Evolutionary conservation across 2,113 vertebrate species (phyloP), one percentile per base, ranked within the genome.

Genomic region (Hippocampus abdominalis): DNA sequence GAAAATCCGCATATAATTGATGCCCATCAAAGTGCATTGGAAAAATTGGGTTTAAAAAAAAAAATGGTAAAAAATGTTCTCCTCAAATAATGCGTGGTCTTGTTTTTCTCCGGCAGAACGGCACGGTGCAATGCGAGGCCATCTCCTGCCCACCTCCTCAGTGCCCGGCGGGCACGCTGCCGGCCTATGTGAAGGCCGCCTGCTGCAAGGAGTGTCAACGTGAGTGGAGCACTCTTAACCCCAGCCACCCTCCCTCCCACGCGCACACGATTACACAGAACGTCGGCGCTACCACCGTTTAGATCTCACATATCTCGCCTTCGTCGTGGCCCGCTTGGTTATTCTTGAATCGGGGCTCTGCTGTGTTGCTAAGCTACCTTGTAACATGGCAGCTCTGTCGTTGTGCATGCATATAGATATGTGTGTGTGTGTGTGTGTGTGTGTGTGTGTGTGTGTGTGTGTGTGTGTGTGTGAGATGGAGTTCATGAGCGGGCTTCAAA

Each of bases 121-220:
- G 97, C 29, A 95, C 95, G 0, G 90, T 94, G 77, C 95, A 94
- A 49, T 99, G 97, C 0, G 95, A 97, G 85, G 92, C 91, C 82
- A 86, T 97, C 84, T 76, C 90, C 79, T 99, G 97, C 77, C 91
- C 94, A 6, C 73, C 82, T 46, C 90, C 93, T 79, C 93, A 94
- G 71, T 99, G 97, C 76, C 94, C 93, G 0, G 87, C 84, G 15
- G 95, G 93, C 78, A 95, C 93, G 1, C 91, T 92, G 60, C 92
- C 92, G 66, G 83, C 93, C 0, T 98, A 97, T 23, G 90, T 97
- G 84, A 92, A 95, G 80, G 96, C 93, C 73, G 93, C 93, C 82
- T 99, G 97, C 91, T 99, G 97, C 90, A 96, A 96, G 84, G 94
- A 98, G 86, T 99, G 96, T 81, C 95, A 94, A 79, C 80, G 97